These are phyloP conservation scores for Idaea dimidiata DNA, from an alignment of 2,888 invertebrate genomes.

Conservation along the genomic window DNA sequence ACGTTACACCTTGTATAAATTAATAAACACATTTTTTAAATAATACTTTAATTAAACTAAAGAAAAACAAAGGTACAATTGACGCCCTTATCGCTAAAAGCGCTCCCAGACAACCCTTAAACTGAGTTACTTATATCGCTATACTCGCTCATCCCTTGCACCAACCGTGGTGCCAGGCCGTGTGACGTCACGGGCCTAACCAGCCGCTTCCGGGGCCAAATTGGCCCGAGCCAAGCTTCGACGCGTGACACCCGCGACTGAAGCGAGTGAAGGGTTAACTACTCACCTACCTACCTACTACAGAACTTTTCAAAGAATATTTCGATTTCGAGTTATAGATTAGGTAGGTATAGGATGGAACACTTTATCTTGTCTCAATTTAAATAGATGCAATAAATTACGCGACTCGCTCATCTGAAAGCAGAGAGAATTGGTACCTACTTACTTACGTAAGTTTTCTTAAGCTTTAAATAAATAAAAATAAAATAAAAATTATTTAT, in stretches of 20 bases:
- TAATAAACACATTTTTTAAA: too few species aligned
- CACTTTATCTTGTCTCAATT: neutral
- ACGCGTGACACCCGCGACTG: neutral
- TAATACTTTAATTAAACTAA: too few species aligned
- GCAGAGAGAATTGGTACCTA: too few species aligned
- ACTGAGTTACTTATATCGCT: neutral
- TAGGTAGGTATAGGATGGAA: neutral
- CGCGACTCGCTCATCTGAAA: too few species aligned
- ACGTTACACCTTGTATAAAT: too few species aligned
- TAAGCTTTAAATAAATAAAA: too few species aligned
- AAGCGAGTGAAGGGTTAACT: neutral
- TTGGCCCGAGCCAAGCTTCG: conserved; percentile 20
- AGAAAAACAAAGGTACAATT: too few species aligned
- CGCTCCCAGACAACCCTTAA: too few species aligned
- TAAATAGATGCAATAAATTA: too few species aligned
- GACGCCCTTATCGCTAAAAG: too few species aligned
- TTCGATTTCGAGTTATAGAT: neutral
- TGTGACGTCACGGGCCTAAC: conserved; percentile 33
- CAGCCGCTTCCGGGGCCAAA: conserved; percentile 34
- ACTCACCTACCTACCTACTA: neutral
- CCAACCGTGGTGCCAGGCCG: conserved; percentile 14
- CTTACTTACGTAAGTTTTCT: too few species aligned
- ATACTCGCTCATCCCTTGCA: neutral
- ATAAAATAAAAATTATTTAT: too few species aligned
- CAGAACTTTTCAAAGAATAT: neutral